Base-by-base conservation (phyloP, 2,113 vertebrate species). In the Stercorarius parasiticus region DNA sequence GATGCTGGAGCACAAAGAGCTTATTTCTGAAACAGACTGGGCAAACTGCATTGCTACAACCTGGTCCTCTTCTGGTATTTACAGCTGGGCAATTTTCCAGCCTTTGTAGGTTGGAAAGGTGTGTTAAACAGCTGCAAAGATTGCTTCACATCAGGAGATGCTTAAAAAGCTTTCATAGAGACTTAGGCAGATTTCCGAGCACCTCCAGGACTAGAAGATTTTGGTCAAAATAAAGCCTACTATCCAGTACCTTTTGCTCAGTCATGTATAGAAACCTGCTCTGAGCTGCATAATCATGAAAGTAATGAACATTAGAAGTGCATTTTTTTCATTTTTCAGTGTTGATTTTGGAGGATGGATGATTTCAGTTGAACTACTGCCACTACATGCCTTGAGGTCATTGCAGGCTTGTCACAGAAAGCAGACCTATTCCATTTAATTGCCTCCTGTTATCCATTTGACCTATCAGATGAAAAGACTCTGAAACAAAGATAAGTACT, bases 381-480 rank as follows among this genome's bases (percentile, higher is more conserved):
- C 3, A 5, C 66, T 89, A 49, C 11, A 26, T 61, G 29, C 42
- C 71, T 69, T 56, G 69, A 90, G 52, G 78, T 88, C 71, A 90
- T 47, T 45, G 27, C 59, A 72, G 53, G 40, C 61, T 84, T 80
- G 47, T 66, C 82, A 92, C 72, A 92, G 59, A 90, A 91, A 79
- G 53, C 64, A 66, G 27, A 81, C 21, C 55, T 83, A 67, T 71
- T 61, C 73, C 38, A 53, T 74, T 77, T 50, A 95, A 92, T 86
- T 27, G 17, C 42, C 32, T 94, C 64, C 77, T 71, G 55, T 81
- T 78, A 78, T 43, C 34, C n/a, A 62, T 50, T 94, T 88, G 56
- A 93, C 71, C 78, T 90, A 78, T 72, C 6, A 11, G 43, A 93
- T 92, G n/a, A 94, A 96, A 92, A 95, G 42, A 72, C 73, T 89